Conservation (phyloP, 1,140 invertebrate species). For the Pachypeltis micranthus region DNA sequence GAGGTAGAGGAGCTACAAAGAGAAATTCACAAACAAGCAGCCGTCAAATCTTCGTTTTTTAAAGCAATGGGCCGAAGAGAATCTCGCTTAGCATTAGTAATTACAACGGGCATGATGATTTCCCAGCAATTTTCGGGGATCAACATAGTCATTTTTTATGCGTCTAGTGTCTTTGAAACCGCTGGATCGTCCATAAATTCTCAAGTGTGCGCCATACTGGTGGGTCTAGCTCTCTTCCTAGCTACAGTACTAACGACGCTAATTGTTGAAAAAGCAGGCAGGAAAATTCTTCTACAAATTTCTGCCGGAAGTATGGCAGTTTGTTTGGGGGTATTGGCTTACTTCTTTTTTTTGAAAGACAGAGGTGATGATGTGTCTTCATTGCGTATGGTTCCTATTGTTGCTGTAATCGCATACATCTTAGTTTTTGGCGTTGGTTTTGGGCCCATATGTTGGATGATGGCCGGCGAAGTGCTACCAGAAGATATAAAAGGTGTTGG, state of each 20-base stretch:
- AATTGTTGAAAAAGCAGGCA: conserved; percentile 37
- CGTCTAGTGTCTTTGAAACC: conserved; percentile 30
- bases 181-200: not conserved
- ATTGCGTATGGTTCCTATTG: conserved; percentile 57
- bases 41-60: conserved; percentile 43
- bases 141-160: conserved; percentile 73
- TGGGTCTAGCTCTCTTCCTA: conserved; percentile 23
- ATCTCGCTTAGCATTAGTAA: conserved; percentile 51
- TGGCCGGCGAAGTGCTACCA: conserved; percentile 64
- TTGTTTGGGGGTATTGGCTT: conserved; percentile 31
- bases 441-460: conserved; percentile 73
- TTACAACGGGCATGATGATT: conserved; percentile 64
- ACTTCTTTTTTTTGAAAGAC: conserved; percentile 26
- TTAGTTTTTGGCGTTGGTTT: conserved; percentile 42
- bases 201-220: not conserved
- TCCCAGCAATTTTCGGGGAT: conserved; percentile 77
- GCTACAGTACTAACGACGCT: conserved; percentile 36
- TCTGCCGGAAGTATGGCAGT: conserved; percentile 38
- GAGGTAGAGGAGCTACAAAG: conserved; percentile 55
- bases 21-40: conserved; percentile 43
- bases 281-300: conserved; percentile 42
- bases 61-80: conserved; percentile 43
- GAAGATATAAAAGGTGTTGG: conserved; percentile 65
- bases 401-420: conserved; percentile 42
- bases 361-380: conserved; percentile 20